Evolutionary conservation across 2,888 invertebrate species (phyloP).

Genomic region (Branchipolynoe longqiensis): DNA sequence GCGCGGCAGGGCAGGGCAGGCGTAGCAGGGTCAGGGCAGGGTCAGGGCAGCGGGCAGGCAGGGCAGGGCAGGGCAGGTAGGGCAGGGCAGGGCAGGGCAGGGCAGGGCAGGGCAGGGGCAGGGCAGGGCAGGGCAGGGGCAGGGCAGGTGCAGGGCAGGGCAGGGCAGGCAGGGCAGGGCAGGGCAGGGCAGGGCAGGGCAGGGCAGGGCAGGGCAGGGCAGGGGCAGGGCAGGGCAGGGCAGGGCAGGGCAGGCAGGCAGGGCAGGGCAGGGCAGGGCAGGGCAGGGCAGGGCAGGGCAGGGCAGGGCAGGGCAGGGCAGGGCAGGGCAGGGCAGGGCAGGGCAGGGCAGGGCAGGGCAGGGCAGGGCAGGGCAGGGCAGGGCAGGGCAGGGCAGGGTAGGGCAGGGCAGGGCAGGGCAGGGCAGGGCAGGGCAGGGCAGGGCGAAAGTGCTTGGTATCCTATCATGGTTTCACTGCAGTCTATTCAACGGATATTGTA

Average conservation of each 20-base stretch:
- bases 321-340: constrained; percentile 38
- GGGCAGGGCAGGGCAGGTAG: background rate
- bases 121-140: background rate
- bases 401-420: background rate
- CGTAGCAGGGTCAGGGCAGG: background rate
- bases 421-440: background rate
- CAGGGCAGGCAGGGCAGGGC: too few species aligned
- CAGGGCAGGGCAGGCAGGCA: constrained; percentile 4
- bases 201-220: constrained; percentile 26
- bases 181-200: background rate
- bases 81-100: too few species aligned
- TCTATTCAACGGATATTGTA: too few species aligned
- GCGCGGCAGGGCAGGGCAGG: background rate
- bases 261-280: constrained; percentile 28
- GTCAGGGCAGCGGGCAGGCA: background rate
- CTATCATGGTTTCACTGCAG: too few species aligned
- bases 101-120: background rate
- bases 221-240: background rate
- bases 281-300: constrained; percentile 41
- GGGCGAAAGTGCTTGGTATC: too few species aligned
- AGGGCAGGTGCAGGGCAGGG: background rate
- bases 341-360: constrained; percentile 41
- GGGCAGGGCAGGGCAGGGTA: background rate
- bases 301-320: constrained; percentile 38
- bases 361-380: constrained; percentile 21